Percentiles rank a stretch among this genome's conserved stretches.
These are phyloP conservation scores for Chrysolina haemoptera DNA, from an alignment of 2,888 invertebrate genomes.

Conservation along the genomic window DNA sequence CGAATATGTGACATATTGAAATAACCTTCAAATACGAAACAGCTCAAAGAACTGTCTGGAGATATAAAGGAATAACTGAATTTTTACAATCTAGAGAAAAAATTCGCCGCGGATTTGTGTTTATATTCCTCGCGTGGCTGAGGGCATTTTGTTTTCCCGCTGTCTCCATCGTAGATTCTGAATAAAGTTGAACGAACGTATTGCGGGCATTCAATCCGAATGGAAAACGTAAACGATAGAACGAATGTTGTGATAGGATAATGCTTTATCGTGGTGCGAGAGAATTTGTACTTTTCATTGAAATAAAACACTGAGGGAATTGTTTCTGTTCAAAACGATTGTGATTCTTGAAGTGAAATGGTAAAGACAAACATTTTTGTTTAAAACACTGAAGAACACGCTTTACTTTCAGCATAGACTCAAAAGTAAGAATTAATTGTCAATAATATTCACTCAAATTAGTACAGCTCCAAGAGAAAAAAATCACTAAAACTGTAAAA, in stretches of 20 bases:
- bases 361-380: too few species aligned
- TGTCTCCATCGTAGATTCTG: not conserved
- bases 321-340: not conserved
- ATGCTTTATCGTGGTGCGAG: constrained; percentile 15
- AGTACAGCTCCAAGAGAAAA: too few species aligned
- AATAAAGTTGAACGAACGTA: constrained; percentile 5
- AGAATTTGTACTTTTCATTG: constrained; percentile 20
- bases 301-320: not conserved
- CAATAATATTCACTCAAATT: too few species aligned
- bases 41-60: not conserved
- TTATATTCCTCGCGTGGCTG: constrained; percentile 10
- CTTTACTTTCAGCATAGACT: too few species aligned
- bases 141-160: constrained; percentile 1
- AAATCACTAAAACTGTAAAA: too few species aligned
- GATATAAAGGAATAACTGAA: not conserved
- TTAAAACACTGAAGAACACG: too few species aligned
- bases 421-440: too few species aligned
- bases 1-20: not conserved
- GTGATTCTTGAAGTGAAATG: not conserved
- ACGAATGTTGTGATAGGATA: constrained; percentile 24
- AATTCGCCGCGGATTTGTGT: not conserved
- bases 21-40: not conserved
- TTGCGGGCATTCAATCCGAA: constrained; percentile 11
- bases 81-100: not conserved
- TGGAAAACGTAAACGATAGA: constrained; percentile 24